Conservation (phyloP, 2,888 invertebrate species). For the Euphydryas editha region DNA sequence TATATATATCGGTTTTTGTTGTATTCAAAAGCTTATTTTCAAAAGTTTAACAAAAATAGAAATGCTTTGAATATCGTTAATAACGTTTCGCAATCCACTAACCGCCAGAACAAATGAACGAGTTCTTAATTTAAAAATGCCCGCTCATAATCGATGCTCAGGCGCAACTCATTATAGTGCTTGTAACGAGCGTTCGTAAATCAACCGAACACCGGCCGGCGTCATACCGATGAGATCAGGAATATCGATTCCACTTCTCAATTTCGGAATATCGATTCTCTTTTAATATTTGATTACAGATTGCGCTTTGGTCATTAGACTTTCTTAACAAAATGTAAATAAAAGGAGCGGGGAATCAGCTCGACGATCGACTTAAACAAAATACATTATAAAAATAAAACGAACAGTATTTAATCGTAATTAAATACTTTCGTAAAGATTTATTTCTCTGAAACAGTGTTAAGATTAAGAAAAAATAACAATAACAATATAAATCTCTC, state of each 20-base stretch:
- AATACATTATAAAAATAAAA: slow-evolving; percentile 4
- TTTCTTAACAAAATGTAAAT: slow-evolving; percentile 24
- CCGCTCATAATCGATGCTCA: slow-evolving; percentile 63
- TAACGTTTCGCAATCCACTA: slow-evolving; percentile 42
- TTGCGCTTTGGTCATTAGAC: slow-evolving; percentile 33
- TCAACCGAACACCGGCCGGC: slow-evolving; percentile 77
- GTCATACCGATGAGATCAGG: slow-evolving; percentile 61
- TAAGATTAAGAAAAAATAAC: neutral
- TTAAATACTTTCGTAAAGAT: slow-evolving; percentile 6
- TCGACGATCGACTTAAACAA: neutral
- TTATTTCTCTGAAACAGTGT: slow-evolving; percentile 1
- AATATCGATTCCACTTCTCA: slow-evolving; percentile 63
- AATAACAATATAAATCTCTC: slow-evolving; percentile 6
- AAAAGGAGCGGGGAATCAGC: slow-evolving; percentile 1
- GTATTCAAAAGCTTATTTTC: slow-evolving; percentile 4
- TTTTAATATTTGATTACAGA: slow-evolving; percentile 46
- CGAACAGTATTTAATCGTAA: slow-evolving; percentile 1
- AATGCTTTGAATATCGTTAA: slow-evolving; percentile 30
- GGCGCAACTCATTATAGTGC: slow-evolving; percentile 76
- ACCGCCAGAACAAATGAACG: slow-evolving; percentile 47
- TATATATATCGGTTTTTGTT: no score
- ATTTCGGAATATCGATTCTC: slow-evolving; percentile 49
- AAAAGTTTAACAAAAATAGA: slow-evolving; percentile 27
- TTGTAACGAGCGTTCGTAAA: slow-evolving; percentile 77
- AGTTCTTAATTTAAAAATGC: slow-evolving; percentile 73